These are phyloP conservation scores for Chelonus insularis DNA, from an alignment of 1,140 invertebrate species.

Conservation along the genomic window DNA sequence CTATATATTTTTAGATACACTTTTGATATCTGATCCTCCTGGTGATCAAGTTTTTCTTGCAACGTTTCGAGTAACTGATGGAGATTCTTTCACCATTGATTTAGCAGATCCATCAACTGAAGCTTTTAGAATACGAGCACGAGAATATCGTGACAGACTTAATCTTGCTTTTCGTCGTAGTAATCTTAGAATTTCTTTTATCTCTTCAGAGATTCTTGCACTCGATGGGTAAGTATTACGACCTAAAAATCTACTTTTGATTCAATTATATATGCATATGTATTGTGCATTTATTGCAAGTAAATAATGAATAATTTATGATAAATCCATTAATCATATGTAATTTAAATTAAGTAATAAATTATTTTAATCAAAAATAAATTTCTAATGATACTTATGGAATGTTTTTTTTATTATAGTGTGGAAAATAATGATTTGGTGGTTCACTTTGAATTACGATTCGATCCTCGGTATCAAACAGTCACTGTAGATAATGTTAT, in stretches of 20 bases:
- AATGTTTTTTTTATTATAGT: constrained; percentile 57
- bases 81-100: constrained; percentile 68
- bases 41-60: constrained; percentile 80
- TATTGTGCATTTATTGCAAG: too few relatives aligned
- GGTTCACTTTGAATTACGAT: constrained; percentile 73
- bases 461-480: constrained; percentile 65
- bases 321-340: too few relatives aligned
- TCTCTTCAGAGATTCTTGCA: constrained; percentile 71
- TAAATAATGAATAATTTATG: too few relatives aligned
- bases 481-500: constrained; percentile 61
- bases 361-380: too few relatives aligned
- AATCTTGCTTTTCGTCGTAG: constrained; percentile 76
- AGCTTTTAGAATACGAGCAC: constrained; percentile 68
- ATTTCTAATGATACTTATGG: too few relatives aligned
- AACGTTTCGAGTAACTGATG: constrained; percentile 70
- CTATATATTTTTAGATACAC: constrained; percentile 68
- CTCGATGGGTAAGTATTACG: constrained; percentile 72
- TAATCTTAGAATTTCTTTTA: constrained; percentile 69
- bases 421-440: constrained; percentile 68
- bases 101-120: constrained; percentile 69
- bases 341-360: too few relatives aligned
- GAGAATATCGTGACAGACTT: constrained; percentile 73
- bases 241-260: constrained; percentile 4
- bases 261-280: not conserved
- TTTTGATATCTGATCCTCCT: constrained; percentile 73